Base-by-base conservation (phyloP, 2,113 vertebrate species). In the Thymallus thymallus region DNA sequence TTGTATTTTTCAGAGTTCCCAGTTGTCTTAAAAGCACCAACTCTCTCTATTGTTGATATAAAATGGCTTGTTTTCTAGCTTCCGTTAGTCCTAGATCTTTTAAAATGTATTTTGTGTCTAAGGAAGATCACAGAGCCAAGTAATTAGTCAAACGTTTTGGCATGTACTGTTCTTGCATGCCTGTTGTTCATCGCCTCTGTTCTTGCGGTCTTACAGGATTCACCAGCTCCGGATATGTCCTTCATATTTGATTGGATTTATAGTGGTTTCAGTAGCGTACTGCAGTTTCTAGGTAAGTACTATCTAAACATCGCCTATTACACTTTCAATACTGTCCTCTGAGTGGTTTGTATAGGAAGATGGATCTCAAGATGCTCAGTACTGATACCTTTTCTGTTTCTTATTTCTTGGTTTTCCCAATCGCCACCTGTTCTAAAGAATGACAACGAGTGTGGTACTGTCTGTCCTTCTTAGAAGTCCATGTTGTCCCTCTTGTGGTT, bases 231-330 rank as follows among this genome's bases (percentile, higher is more conserved):
- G 90, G 94, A 95, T 92, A 99, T 99, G 98, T 96, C 96, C 90
- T 96, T 95, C 95, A 88, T 99, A 92, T 95, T 97, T 88, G 93
- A 95, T 75, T 99, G 96, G 96, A 93, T 99, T 93, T 96, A 94
- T 93, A 97, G 90, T 88, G 92, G 97, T 92, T 94, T 99, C 93
- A 98, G 94, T 95, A 95, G 95, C 1, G 95, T 98, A 84, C 93
- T 99, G 89, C 97, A 99, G 89, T 94, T 99, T 92, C 91, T 99
- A 94, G 97, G 98, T 99, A 92, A 98, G 92, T 88, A 74, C 22
- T 13, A 61, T 29, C 16, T 16, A 24, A 22, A 30, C 16, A 18
- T 46, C 4, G 10, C n/a, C 7, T 41, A 41, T 41, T 41, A 41
- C 56, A 60, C 56, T 10, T 7, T 60, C n/a, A 55, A 6, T 55